Conservation (phyloP, 1,140 invertebrate genomes). For the Cylas formicarius region DNA sequence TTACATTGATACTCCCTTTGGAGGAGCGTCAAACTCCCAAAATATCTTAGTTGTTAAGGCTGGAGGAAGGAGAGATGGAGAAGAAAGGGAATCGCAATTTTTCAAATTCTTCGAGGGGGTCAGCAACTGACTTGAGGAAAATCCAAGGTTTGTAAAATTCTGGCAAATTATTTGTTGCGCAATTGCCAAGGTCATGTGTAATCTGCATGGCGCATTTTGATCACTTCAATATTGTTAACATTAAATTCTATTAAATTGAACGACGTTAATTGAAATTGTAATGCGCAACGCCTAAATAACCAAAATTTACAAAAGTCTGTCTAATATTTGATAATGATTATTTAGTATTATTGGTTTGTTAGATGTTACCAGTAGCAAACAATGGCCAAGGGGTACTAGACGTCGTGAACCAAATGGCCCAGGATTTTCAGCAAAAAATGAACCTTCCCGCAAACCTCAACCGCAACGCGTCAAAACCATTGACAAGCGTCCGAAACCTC, state of each 20-base stretch:
- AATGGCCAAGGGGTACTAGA: slow-evolving; percentile 54
- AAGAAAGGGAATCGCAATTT: slow-evolving; percentile 63
- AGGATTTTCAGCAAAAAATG: slow-evolving; percentile 49
- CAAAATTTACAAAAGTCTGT: not conserved
- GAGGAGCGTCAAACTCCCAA: slow-evolving; percentile 52
- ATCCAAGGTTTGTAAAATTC: slow-evolving; percentile 53
- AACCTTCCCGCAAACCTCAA: slow-evolving; percentile 53
- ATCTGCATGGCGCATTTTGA: too few species aligned
- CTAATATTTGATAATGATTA: slow-evolving; percentile 10
- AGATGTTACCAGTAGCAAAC: slow-evolving; percentile 54
- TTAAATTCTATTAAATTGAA: too few species aligned
- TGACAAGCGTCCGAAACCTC: slow-evolving; percentile 70
- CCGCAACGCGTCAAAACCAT: slow-evolving; percentile 55
- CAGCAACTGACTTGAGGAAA: slow-evolving; percentile 61
- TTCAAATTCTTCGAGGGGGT: slow-evolving; percentile 52
- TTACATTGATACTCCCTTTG: slow-evolving; percentile 59
- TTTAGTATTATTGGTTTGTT: slow-evolving; percentile 13
- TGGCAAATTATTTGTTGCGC: too few species aligned
- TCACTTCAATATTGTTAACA: too few species aligned
- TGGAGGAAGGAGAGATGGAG: slow-evolving; percentile 52
- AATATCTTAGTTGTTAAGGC: slow-evolving; percentile 36
- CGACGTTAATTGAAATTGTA: too few species aligned
- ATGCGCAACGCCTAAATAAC: too few species aligned
- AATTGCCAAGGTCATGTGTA: too few species aligned
- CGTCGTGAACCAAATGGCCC: slow-evolving; percentile 54